Evolutionary conservation across 2,888 invertebrate genomes (phyloP).

Genomic region (Rhingia rostrata): DNA sequence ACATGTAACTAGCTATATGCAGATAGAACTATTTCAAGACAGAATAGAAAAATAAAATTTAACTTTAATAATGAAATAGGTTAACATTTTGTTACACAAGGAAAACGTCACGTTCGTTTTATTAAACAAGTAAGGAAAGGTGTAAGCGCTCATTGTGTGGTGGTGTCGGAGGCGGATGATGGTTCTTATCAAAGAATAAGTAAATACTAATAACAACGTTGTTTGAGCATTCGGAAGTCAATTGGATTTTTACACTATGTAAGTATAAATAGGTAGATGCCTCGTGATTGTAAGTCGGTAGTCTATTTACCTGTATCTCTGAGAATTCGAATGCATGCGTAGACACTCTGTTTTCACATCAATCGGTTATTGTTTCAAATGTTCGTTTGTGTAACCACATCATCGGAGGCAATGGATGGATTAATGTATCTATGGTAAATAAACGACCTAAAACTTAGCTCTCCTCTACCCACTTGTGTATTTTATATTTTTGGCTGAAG

Average conservation of each 20-base stretch:
- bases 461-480: no score
- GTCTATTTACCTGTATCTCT: constrained; percentile 48
- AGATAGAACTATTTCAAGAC: constrained; percentile 2
- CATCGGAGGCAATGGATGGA: no score
- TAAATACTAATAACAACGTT: constrained; percentile 10
- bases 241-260: constrained; percentile 22
- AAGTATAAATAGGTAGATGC: neutral
- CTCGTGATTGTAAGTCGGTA: constrained; percentile 18
- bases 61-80: constrained; percentile 75
- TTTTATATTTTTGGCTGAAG: no score
- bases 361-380: neutral
- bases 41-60: constrained; percentile 52
- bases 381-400: no score
- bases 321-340: constrained; percentile 45
- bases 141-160: constrained; percentile 75
- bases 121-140: constrained; percentile 46
- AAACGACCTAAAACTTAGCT: no score
- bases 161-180: constrained; percentile 1
- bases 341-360: constrained; percentile 7
- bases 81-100: constrained; percentile 71
- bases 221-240: constrained; percentile 36
- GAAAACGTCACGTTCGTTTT: constrained; percentile 65
- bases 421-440: no score
- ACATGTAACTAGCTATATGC: constrained; percentile 13
- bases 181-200: constrained; percentile 26